phyloP scores from a whole-genome alignment of 2,888 invertebrate genomes.

The Apocheima hispidaria region DNA sequence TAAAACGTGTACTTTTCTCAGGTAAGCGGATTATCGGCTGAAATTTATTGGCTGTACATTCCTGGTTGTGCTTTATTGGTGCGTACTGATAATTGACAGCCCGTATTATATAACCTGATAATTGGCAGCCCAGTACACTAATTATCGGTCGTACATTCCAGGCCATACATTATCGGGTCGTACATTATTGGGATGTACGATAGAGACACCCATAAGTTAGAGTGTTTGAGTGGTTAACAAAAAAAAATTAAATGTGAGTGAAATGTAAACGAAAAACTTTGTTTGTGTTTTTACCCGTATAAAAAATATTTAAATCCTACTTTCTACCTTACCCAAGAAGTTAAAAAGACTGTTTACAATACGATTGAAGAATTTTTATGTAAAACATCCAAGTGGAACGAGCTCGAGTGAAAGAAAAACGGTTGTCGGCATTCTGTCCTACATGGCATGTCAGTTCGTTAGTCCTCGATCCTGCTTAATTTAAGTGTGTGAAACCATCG shows the following conservation, averaged over 20 bases:
- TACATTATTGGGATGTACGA: no score
- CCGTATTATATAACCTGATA: no score
- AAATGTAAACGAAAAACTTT: conserved; percentile 54
- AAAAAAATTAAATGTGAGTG: conserved; percentile 60
- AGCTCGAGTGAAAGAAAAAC: conserved; percentile 24
- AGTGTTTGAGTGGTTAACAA: no score
- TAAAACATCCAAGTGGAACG: conserved; percentile 10
- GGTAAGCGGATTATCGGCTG: no score
- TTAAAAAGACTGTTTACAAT: conserved; percentile 41
- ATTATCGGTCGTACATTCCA: no score
- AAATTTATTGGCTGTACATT: no score
- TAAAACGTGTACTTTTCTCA: no score
- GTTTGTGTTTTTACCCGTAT: conserved; percentile 63
- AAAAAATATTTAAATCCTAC: conserved; percentile 38
- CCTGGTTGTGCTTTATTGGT: no score
- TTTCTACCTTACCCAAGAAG: background rate
- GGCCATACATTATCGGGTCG: no score
- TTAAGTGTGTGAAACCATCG: conserved; percentile 70
- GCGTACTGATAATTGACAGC: no score
- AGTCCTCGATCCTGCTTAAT: conserved; percentile 77
- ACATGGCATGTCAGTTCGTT: conserved; percentile 79
- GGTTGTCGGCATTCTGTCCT: conserved; percentile 67
- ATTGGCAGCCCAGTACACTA: no score
- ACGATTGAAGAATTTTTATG: conserved; percentile 39
- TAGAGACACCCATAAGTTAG: no score